Percentiles rank a stretch among this genome's conserved stretches.
Evolutionary conservation across 2,888 invertebrate genomes (phyloP).

Genomic region (Dynastes tityus): DNA sequence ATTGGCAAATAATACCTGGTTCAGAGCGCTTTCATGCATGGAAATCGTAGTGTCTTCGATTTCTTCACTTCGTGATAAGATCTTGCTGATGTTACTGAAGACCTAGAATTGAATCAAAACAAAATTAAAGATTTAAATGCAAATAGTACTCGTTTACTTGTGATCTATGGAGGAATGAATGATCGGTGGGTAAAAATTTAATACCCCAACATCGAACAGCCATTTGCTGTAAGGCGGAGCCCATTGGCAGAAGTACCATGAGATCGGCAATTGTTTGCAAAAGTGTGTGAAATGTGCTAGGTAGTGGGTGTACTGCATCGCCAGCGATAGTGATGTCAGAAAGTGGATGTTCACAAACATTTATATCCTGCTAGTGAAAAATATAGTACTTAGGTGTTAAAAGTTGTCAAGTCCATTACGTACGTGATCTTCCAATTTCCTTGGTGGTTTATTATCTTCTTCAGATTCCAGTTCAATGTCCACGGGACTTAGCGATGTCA

Average conservation of each 20-base stretch:
- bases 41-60: slow-evolving; percentile 76
- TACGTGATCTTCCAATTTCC: slow-evolving; percentile 67
- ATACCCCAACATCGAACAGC: slow-evolving; percentile 96
- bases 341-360: slow-evolving; percentile 84
- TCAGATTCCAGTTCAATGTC: slow-evolving; percentile 73
- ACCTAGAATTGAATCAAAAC: slow-evolving; percentile 70
- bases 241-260: slow-evolving; percentile 89
- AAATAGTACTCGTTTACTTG: slow-evolving; percentile 60
- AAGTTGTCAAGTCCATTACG: slow-evolving; percentile 18
- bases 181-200: slow-evolving; percentile 90
- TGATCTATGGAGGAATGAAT: slow-evolving; percentile 87
- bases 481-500: slow-evolving; percentile 82
- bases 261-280: slow-evolving; percentile 94
- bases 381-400: neutral
- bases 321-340: slow-evolving; percentile 86
- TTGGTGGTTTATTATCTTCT: slow-evolving; percentile 72
- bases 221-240: slow-evolving; percentile 91
- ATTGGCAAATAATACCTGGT: slow-evolving; percentile 62
- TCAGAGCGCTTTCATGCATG: slow-evolving; percentile 73
- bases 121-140: slow-evolving; percentile 41
- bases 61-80: slow-evolving; percentile 93
- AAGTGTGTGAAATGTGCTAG: slow-evolving; percentile 82
- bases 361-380: slow-evolving; percentile 70
- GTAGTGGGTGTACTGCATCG: slow-evolving; percentile 78
- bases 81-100: slow-evolving; percentile 96